Evolutionary conservation across 2,113 vertebrate species (phyloP).

Genomic region (Eulemur rufifrons): DNA sequence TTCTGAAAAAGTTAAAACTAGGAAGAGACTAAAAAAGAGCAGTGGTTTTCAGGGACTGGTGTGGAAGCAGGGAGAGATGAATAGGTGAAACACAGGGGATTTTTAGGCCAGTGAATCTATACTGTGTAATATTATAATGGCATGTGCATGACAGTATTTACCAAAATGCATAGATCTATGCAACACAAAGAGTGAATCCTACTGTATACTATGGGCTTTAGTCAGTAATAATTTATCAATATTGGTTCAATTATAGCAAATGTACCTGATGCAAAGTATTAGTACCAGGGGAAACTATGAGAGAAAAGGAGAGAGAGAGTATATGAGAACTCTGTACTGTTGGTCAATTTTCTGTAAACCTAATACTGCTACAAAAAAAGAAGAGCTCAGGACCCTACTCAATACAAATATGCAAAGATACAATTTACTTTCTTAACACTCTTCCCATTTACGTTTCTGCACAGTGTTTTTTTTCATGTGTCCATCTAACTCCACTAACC

Average conservation of each 20-base stretch:
- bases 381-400: background rate
- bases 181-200: background rate
- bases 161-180: background rate
- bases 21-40: background rate
- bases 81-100: rapidly evolving
- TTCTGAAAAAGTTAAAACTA: background rate
- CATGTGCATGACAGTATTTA: background rate
- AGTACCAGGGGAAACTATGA: background rate
- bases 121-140: background rate
- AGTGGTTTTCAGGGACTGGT: background rate
- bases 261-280: background rate
- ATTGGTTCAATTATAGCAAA: background rate
- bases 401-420: background rate
- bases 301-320: background rate
- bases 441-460: background rate
- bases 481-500: background rate
- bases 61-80: background rate
- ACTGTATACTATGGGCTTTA: background rate
- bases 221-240: background rate
- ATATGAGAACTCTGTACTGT: background rate
- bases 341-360: background rate
- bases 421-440: background rate
- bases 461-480: background rate
- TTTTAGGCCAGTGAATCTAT: background rate
- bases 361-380: background rate